Conservation (phyloP, 2,113 vertebrate genomes). For the Eleginops maclovinus region DNA sequence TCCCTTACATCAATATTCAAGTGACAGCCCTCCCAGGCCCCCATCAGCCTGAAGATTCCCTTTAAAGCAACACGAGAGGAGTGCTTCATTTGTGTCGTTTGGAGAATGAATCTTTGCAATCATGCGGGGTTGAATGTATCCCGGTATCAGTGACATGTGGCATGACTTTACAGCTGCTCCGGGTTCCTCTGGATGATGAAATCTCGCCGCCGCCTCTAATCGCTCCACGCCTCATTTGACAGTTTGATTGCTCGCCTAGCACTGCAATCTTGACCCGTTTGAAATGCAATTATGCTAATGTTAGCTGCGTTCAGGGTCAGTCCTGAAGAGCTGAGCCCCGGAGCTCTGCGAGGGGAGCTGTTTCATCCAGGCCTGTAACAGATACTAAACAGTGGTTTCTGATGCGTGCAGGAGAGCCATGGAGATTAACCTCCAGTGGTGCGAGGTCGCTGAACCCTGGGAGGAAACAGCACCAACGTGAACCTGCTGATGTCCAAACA, state of each 20-base stretch:
- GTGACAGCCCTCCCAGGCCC: neutral
- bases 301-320: conserved; percentile 15
- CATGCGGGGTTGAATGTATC: neutral
- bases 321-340: conserved; percentile 7
- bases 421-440: conserved; percentile 8
- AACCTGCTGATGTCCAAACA: too few relatives aligned
- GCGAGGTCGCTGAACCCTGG: neutral
- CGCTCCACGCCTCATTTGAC: conserved; percentile 37
- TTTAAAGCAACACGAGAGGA: neutral
- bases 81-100: neutral
- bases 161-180: conserved; percentile 28
- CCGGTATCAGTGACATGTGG: conserved; percentile 18
- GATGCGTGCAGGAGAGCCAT: neutral
- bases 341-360: neutral
- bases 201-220: conserved; percentile 19
- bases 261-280: conserved; percentile 35
- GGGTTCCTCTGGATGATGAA: conserved; percentile 19
- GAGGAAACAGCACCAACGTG: neutral
- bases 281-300: conserved; percentile 61
- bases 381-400: conserved; percentile 29
- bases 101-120: conserved; percentile 6
- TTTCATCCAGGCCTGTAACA: conserved; percentile 20
- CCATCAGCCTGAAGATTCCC: neutral
- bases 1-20: neutral
- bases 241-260: conserved; percentile 45